A percentile compares a stretch with the other conserved stretches of the same genome.
Evolutionary conservation across 2,888 invertebrate species (phyloP).

Genomic region (Gortyna flavago): DNA sequence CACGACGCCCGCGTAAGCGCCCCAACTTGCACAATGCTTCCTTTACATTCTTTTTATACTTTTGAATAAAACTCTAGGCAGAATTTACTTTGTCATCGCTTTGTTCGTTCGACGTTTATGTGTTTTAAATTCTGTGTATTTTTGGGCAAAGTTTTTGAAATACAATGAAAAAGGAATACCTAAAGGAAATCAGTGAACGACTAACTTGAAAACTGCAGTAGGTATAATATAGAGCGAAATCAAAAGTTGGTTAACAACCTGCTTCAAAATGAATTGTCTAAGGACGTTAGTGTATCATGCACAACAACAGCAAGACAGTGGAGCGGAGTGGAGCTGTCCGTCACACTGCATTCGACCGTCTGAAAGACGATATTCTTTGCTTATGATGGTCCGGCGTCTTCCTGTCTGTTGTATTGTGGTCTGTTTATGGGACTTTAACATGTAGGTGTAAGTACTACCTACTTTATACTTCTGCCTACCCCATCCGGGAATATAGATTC

Average conservation of each 20-base stretch:
- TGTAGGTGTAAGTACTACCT: background rate
- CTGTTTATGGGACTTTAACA: background rate
- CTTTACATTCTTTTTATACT: slow-evolving; percentile 70
- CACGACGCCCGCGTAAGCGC: slow-evolving; percentile 72
- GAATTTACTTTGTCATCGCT: slow-evolving; percentile 73
- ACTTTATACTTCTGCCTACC: background rate
- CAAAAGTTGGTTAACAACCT: background rate
- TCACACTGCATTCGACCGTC: background rate
- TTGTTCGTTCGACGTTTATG: slow-evolving; percentile 62
- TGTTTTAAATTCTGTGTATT: slow-evolving; percentile 50
- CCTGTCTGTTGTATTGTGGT: background rate
- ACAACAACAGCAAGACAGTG: background rate
- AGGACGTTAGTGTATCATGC: background rate
- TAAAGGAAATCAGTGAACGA: background rate
- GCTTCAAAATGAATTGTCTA: background rate
- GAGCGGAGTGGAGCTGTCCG: too few relatives aligned
- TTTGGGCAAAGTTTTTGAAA: slow-evolving; percentile 14
- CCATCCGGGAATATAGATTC: background rate
- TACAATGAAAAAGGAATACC: background rate
- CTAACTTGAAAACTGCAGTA: background rate
- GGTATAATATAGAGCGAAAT: background rate
- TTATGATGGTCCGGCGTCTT: background rate
- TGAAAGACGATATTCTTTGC: background rate
- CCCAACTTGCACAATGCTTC: slow-evolving; percentile 78
- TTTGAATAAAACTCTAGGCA: slow-evolving; percentile 74